Evolutionary conservation across 2,113 vertebrate species (phyloP), one percentile per base, ranked within the genome.

Genomic region (Podilymbus podiceps): DNA sequence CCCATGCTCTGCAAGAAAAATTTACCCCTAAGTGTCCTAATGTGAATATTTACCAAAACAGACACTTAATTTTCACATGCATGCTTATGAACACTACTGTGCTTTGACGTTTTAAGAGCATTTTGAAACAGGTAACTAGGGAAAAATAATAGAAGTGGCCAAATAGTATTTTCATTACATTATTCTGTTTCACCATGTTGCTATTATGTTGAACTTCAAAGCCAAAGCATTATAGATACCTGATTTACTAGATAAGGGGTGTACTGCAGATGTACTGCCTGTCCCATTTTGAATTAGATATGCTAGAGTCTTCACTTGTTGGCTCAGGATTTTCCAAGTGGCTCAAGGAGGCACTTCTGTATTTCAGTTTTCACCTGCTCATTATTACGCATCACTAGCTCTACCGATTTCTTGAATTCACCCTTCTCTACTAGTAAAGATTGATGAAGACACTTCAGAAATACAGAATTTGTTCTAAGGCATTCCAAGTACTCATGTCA

Each of bases 11-110:
- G 67, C 55, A 85, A 96, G 67, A 24, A 85, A 91, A 95, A 92
- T 71, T 77, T 86, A 74, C 78, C n/a, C 72, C 30, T 80, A 91
- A 88, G 63, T 88, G 72, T 53, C 72, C 72, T 88, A 86, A 90
- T 83, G 68, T 80, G 88, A 94, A 33, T 94, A 89, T 96, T 96
- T 96, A 95, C 85, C 35, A 69, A 95, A 94, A 88, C 75, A 96
- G 74, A 88, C 71, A 56, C 47, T 96, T 95, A 53, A 94, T 96
- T 95, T 97, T 79, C 83, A 93, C 20, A 74, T 81, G 60, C 46
- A 89, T 42, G 73, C 82, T 88, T 86, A 74, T 4, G 30, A 88
- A 42, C 40, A 31, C 50, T 80, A 88, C 79, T 33, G 15, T 28
- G 75, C 23, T 88, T 77, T 74, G 72, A 80, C 10, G 0, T 80